phyloP scores from a whole-genome alignment of 2,888 invertebrate species.

The Epirrhoe tristata region DNA sequence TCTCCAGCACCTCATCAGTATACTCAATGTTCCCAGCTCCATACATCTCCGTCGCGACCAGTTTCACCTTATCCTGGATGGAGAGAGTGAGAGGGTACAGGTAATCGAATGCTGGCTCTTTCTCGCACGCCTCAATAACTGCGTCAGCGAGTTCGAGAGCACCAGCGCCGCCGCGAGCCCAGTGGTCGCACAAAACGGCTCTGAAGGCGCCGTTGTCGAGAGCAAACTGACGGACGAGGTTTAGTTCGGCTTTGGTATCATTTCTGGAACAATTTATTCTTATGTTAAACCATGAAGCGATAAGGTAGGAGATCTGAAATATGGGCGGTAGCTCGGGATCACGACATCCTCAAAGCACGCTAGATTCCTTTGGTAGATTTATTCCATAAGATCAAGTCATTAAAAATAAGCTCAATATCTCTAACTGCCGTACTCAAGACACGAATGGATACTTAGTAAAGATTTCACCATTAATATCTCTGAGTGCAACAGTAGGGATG shows the following conservation, averaged over 20 bases:
- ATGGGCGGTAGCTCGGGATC: too few species aligned
- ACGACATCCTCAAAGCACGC: too few species aligned
- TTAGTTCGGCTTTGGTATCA: conserved; percentile 94
- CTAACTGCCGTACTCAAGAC: too few species aligned
- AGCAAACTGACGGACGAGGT: conserved; percentile 90
- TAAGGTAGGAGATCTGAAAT: too few species aligned
- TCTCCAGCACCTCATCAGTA: conserved; percentile 88
- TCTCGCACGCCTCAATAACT: conserved; percentile 91
- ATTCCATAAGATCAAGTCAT: too few species aligned
- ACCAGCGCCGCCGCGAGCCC: conserved; percentile 95
- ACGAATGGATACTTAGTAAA: too few species aligned
- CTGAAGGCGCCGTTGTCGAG: conserved; percentile 93
- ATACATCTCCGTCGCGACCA: conserved; percentile 97
- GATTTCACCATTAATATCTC: too few species aligned
- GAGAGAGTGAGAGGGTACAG: conserved; percentile 89
- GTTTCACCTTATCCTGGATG: conserved; percentile 94
- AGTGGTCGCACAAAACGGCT: conserved; percentile 95
- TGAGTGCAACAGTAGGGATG: too few species aligned
- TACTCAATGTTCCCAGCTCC: conserved; percentile 96
- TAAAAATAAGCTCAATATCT: too few species aligned
- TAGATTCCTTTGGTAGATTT: too few species aligned
- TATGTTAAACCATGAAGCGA: background rate
- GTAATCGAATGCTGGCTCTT: conserved; percentile 86
- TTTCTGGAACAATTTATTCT: conserved; percentile 81
- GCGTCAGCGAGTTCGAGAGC: conserved; percentile 94